Base-by-base conservation (phyloP, 1,140 invertebrate species). In the Rhopalosiphum padi region DNA sequence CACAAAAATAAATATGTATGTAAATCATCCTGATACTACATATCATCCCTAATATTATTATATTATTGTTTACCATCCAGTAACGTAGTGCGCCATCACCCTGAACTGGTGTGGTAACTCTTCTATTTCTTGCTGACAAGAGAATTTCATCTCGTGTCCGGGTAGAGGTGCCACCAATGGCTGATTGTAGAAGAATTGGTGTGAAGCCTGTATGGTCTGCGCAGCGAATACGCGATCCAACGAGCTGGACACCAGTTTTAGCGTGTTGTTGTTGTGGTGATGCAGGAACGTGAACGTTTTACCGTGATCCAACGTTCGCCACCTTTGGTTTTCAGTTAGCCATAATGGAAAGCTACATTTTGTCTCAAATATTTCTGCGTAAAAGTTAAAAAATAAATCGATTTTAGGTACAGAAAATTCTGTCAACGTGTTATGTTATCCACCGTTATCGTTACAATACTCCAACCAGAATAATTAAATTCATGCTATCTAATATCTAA, bases 271-370 rank as follows among this genome's bases (percentile, higher is more conserved):
- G 0, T 96, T 96, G 94, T 97, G 97, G 92, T 96, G 96, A 94
- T 96, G 96, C 94, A 96, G 96, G 94, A 97, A 96, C 41, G 96
- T 96, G 95, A 97, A 97, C 41, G 96, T 96, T 94, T 96, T 96
- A 90, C 96, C 96, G 94, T 96, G 96, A 95, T 97, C 97, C 94
- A 97, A 95, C 6, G 97, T 97, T 95, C 97, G 96, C 97, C 97
- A 97, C 53, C 97, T 97, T 92, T 96, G 96, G 68, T 96, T 96
- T 94, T 95, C 96, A 37, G 96, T 96, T 95, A 97, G 95, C 97
- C 97, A 97, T 7, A 95, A 94, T 0, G 97, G 97, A 94, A 97
- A 97, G 94, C 96, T 96, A 95, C 97, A 97, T 94, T 96, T 96
- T 25, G 93, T 93, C 30, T 94, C 94, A 21, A 86, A 93, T 0